Base-by-base conservation (phyloP, 2,888 invertebrate species). In the Campoletis raptor region DNA sequence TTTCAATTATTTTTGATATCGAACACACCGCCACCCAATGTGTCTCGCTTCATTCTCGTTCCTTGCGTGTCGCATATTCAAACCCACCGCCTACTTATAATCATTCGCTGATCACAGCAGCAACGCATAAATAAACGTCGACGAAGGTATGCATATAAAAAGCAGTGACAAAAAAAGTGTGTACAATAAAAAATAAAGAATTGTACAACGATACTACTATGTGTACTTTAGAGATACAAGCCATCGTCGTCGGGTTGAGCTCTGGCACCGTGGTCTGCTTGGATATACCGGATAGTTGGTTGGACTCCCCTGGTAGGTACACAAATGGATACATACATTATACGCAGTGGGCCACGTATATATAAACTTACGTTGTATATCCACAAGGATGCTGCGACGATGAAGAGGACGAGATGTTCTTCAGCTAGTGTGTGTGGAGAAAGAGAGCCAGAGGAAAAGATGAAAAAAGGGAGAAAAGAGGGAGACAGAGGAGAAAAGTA, bases 1-100 rank as follows among this genome's bases (percentile, higher is more conserved):
- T 78, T 84, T 74, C 70, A 12, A 84, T 92, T 89, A 90, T 90
- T 92, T 92, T 91, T 92, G 91, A 92, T 91, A 92, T 92, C 92
- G 92, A 91, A 92, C 90, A 89, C 73, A 69, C 74, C 77, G 73
- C 76, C 81, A 81, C 78, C 78, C 79, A 52, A 78, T 81, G 84
- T 81, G 78, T 85, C 79, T 52, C 42, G 48, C 42, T 67, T 40
- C 69, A 52, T 61, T 52, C 40, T 52, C 52, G 89, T 87, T 88
- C 85, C 64, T 74, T 77, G 66, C 72, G 81, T 77, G 70, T 77
- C 73, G 81, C 80, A 66, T 67, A 67, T 67, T 78, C 64, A 8
- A 80, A 61, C 78, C 15, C n/a, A 78, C 78, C 86, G 83, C 82
- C 81, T 48, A 69, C 83, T 45, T 73, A 74, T 67, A 80, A 78